Percentiles rank a stretch among this genome's conserved stretches.
Conservation (phyloP, 2,113 vertebrate species). For the Carollia perspicillata region DNA sequence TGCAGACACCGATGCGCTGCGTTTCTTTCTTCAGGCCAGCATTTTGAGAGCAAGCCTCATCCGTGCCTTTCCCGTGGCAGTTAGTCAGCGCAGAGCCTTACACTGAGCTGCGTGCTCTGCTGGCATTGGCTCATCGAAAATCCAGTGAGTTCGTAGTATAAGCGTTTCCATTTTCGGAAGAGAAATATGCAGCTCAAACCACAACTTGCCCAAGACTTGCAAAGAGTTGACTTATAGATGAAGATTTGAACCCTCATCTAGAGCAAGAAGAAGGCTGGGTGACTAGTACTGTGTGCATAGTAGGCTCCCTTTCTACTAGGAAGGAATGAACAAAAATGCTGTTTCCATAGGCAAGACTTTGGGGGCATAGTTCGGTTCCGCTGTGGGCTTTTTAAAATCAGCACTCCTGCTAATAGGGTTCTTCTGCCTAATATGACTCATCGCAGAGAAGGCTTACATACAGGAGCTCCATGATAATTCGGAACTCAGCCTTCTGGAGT, state of each 20-base stretch:
- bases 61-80: neutral
- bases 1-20: neutral
- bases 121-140: neutral
- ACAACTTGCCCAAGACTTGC: neutral
- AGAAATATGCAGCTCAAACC: neutral
- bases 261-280: neutral
- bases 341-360: neutral
- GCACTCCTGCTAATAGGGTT: slow-evolving; percentile 26
- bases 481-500: slow-evolving; percentile 31
- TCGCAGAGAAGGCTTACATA: slow-evolving; percentile 42
- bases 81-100: neutral
- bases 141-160: neutral
- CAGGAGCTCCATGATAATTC: neutral
- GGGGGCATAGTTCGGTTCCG: neutral
- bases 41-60: neutral
- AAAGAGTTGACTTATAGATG: neutral
- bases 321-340: neutral
- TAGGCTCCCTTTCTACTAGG: neutral
- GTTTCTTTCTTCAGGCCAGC: neutral
- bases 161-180: neutral
- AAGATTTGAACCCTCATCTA: neutral
- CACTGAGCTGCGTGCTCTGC: neutral
- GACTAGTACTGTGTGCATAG: neutral
- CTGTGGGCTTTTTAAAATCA: neutral
- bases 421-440: slow-evolving; percentile 30